Percentiles rank a stretch among this genome's conserved stretches.
Evolutionary conservation across 2,888 invertebrate genomes (phyloP).

Genomic region (Drosophila neutralis): DNA sequence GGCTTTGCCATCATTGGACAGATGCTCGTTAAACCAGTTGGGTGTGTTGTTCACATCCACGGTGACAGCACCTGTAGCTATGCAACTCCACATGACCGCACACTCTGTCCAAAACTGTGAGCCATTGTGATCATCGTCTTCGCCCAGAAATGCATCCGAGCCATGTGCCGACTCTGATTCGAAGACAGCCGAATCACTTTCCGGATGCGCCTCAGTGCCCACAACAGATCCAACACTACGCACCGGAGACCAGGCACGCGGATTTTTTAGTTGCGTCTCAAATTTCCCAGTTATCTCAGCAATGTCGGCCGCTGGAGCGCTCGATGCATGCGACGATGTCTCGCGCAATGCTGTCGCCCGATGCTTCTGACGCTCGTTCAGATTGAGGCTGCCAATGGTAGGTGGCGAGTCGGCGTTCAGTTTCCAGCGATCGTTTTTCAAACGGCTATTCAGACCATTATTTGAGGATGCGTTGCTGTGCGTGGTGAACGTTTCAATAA

Average conservation of each 20-base stretch:
- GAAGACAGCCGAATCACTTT: slow-evolving; percentile 92
- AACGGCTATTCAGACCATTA: slow-evolving; percentile 83
- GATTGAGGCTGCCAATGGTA: slow-evolving; percentile 83
- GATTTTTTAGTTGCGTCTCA: slow-evolving; percentile 91
- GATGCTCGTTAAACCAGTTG: slow-evolving; percentile 90
- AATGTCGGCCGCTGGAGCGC: slow-evolving; percentile 83
- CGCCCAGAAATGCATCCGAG: slow-evolving; percentile 91
- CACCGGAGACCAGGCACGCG: slow-evolving; percentile 95
- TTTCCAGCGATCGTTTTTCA: slow-evolving; percentile 84
- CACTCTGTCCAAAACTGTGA: slow-evolving; percentile 92
- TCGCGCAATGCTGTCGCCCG: slow-evolving; percentile 75
- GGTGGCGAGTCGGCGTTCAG: slow-evolving; percentile 82
- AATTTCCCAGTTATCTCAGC: slow-evolving; percentile 88
- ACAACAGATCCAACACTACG: slow-evolving; percentile 93
- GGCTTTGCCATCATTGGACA: slow-evolving; percentile 85
- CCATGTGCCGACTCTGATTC: slow-evolving; percentile 89
- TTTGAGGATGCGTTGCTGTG: slow-evolving; percentile 84
- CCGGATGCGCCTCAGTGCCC: slow-evolving; percentile 94
- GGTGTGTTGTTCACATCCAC: slow-evolving; percentile 91
- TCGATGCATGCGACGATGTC: slow-evolving; percentile 75
- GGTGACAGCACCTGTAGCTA: slow-evolving; percentile 92
- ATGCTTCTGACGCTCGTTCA: slow-evolving; percentile 82
- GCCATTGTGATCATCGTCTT: slow-evolving; percentile 88
- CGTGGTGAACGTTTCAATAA: slow-evolving; percentile 87
- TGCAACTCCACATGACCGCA: slow-evolving; percentile 92